Percentiles rank a stretch among this genome's conserved stretches.
Conservation (phyloP, 1,140 invertebrate species). For the Caerostris darwini region DNA sequence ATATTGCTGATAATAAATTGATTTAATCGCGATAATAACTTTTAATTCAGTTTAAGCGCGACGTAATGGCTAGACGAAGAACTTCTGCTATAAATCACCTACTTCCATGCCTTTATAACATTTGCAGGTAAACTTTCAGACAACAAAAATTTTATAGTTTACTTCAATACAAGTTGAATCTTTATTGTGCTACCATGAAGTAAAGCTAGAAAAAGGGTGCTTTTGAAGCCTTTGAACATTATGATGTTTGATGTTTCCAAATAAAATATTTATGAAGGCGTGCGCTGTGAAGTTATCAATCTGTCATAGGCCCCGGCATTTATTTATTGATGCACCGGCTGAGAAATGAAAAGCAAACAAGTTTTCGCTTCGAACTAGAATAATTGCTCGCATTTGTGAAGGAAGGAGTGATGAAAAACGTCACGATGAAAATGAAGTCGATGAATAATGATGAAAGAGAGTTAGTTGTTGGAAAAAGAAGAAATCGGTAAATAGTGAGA, state of each 20-base stretch:
- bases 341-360: not conserved
- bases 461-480: not conserved
- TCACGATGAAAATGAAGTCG: not conserved
- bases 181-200: no score
- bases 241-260: not conserved
- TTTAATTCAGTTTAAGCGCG: no score
- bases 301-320: not conserved
- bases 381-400: not conserved
- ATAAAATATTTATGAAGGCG: conserved; percentile 25
- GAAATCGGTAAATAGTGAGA: not conserved
- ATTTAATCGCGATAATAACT: no score
- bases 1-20: no score
- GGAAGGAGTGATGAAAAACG: not conserved
- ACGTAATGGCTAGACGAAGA: no score
- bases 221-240: not conserved
- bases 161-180: no score
- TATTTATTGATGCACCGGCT: not conserved
- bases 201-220: not conserved
- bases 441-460: not conserved
- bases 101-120: no score
- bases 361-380: not conserved
- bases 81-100: no score
- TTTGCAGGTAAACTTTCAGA: no score
- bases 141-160: no score
- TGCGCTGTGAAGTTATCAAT: not conserved